Conservation (phyloP, 2,888 invertebrate genomes). For the Resseliella maxima region DNA sequence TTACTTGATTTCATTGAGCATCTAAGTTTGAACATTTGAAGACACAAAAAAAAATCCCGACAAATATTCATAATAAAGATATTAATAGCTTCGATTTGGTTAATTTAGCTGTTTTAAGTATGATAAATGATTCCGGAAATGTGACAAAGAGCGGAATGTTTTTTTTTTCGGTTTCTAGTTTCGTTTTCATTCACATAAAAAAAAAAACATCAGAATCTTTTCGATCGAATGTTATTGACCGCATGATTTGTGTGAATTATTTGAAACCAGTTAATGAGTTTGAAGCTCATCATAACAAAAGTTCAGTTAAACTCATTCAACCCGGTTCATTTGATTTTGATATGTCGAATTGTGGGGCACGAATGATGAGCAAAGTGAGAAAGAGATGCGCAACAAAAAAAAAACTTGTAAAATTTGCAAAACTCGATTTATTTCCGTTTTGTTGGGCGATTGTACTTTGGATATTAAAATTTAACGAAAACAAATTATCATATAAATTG, state of each 20-base stretch:
- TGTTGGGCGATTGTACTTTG: background rate
- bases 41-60: too few species aligned
- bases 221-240: background rate
- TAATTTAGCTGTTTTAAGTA: too few species aligned
- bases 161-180: too few species aligned
- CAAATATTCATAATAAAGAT: slow-evolving; percentile 6
- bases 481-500: slow-evolving; percentile 6
- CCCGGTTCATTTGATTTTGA: background rate
- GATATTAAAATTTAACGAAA: background rate
- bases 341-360: too few species aligned
- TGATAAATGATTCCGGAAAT: slow-evolving; percentile 46
- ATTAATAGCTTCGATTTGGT: slow-evolving; percentile 24
- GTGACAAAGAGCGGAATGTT: background rate
- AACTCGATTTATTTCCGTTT: background rate
- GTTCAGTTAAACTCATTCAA: background rate
- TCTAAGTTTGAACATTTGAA: too few species aligned
- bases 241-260: background rate
- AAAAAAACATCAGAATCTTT: slow-evolving; percentile 6
- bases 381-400: background rate
- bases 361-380: background rate
- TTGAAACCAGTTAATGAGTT: background rate
- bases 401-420: slow-evolving; percentile 11
- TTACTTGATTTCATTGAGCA: background rate
- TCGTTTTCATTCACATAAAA: background rate
- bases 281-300: background rate